Conservation (phyloP, 2,888 invertebrate genomes). For the Dione juno region DNA sequence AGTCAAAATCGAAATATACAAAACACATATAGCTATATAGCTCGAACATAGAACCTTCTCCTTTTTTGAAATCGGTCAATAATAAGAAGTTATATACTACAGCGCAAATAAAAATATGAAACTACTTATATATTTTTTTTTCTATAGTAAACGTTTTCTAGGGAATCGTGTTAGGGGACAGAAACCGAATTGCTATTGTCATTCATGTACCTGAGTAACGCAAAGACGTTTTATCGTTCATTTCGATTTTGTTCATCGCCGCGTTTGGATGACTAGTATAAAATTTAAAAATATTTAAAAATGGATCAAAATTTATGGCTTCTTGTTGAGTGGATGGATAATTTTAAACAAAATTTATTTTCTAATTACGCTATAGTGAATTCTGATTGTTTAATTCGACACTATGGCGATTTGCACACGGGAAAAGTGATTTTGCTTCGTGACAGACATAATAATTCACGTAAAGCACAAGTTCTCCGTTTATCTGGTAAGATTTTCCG, state of each 20-base stretch:
- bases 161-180: constrained; percentile 38
- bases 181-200: constrained; percentile 45
- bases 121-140: not conserved
- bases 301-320: constrained; percentile 64
- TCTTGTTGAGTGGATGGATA: constrained; percentile 66
- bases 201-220: constrained; percentile 50
- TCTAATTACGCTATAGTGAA: constrained; percentile 62
- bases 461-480: constrained; percentile 59
- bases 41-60: too few species aligned
- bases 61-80: too few species aligned
- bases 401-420: constrained; percentile 53
- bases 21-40: too few species aligned
- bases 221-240: constrained; percentile 37
- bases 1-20: too few species aligned
- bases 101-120: not conserved
- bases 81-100: too few species aligned
- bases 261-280: constrained; percentile 28
- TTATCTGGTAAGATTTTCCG: constrained; percentile 58
- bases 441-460: constrained; percentile 50
- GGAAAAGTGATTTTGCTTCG: constrained; percentile 58
- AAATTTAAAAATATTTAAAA: constrained; percentile 36
- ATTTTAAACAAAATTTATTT: constrained; percentile 53
- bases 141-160: constrained; percentile 38
- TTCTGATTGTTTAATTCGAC: constrained; percentile 51
- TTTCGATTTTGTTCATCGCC: constrained; percentile 42